Base-by-base conservation (phyloP, 2,888 invertebrate species). In the Folsomia candida region DNA sequence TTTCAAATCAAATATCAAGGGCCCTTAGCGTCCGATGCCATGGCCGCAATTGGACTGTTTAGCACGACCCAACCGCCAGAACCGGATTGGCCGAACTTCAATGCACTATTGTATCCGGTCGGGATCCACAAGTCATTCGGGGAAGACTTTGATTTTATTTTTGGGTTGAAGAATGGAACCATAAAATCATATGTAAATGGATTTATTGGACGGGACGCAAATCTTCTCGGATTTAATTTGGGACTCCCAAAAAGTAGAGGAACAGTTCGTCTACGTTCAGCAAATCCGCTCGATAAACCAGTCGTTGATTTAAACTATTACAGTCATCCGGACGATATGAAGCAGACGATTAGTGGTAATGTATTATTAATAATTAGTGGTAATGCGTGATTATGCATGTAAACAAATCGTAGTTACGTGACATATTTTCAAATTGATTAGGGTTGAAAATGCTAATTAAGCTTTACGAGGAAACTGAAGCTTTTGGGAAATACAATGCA, bases 251-350 rank as follows among this genome's bases (percentile, higher is more conserved):
- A 76, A 62, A 72, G 72, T 59, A 22, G 54, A 11, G 78, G 78
- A 11, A 67, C 70, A 62, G 28, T 78, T 11, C 69, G 63, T 25
- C 69, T 78, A 9, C 51, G 62, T 1, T 76, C 69, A 22, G 57
- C 59, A 25, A 69, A 68, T 66, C 76, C 76, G 4, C 67, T 58
- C 27, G 72, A 68, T 0, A 70, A 72, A 26, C 73, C 73, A 0
- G 57, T 72, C 24, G 72, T 78, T 3, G 74, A 78, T 18, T 76
- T 76, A 0, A 73, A 71, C 14, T 78, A 77, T 64, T 75, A 76
- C 24, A 54, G 27, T 47, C 68, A 77, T 68, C 74, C 74, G 0
- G 71, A 76, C 65, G 78, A 78, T 54, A 65, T 78, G 4, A 28
- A 69, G 29, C 47, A 54, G 2, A 69, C 76, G 70, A 54, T 70